phyloP scores from a whole-genome alignment of 1,140 invertebrate species.

The Eubasilissa regina region DNA sequence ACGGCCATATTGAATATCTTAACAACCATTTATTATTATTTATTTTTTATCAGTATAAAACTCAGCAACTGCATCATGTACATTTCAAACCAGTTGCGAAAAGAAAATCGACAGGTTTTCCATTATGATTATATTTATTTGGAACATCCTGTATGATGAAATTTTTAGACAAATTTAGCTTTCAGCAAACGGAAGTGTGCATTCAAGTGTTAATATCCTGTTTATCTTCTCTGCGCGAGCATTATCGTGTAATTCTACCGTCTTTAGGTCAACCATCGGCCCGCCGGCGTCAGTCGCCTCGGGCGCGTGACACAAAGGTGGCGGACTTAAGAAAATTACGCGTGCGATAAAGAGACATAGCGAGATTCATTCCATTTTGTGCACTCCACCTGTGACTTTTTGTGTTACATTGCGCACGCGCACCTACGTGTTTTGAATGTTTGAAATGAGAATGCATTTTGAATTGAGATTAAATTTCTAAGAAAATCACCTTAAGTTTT shows the following conservation, averaged over 20 bases:
- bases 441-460: neutral
- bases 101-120: too few relatives aligned
- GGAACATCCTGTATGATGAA: too few relatives aligned
- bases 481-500: slow-evolving; percentile 1
- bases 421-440: slow-evolving; percentile 13
- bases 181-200: neutral
- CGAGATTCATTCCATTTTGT: slow-evolving; percentile 16
- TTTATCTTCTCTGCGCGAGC: slow-evolving; percentile 10
- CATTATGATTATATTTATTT: too few relatives aligned
- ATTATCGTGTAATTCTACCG: slow-evolving; percentile 1
- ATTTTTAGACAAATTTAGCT: neutral
- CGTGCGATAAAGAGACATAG: neutral
- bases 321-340: neutral
- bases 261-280: slow-evolving; percentile 38
- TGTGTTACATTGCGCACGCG: slow-evolving; percentile 42
- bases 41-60: too few relatives aligned
- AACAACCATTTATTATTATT: too few relatives aligned
- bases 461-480: neutral
- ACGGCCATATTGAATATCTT: too few relatives aligned
- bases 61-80: too few relatives aligned
- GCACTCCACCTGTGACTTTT: slow-evolving; percentile 46
- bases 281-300: slow-evolving; percentile 12
- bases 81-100: too few relatives aligned
- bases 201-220: slow-evolving; percentile 23
- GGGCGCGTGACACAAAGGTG: neutral